phyloP scores from a whole-genome alignment of 1,140 invertebrate species.

The Lepidurus apus region DNA sequence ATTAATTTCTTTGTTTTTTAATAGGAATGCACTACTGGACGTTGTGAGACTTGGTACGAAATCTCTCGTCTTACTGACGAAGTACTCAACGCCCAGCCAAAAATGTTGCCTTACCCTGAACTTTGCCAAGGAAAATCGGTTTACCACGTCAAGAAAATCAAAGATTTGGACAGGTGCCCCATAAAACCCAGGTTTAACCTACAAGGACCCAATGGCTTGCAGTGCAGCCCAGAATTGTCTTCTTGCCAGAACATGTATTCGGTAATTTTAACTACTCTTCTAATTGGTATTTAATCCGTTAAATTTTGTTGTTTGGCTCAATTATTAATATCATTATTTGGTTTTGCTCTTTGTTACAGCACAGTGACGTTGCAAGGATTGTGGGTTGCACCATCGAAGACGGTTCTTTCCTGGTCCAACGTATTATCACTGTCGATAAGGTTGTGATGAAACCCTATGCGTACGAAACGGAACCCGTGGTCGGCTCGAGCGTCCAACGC shows the following conservation, averaged over 20 bases:
- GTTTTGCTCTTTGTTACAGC: conserved; percentile 20
- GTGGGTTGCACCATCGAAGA: conserved; percentile 30
- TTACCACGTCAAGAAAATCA: conserved; percentile 40
- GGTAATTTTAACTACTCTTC: background rate
- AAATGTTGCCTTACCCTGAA: conserved; percentile 35
- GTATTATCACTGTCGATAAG: conserved; percentile 28
- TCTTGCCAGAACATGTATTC: conserved; percentile 27
- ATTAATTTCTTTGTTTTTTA: background rate
- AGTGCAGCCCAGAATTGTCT: conserved; percentile 25
- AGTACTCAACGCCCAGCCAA: conserved; percentile 24
- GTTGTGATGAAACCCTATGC: conserved; percentile 31
- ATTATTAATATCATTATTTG: background rate
- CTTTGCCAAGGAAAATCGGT: conserved; percentile 38
- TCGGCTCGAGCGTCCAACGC: conserved; percentile 27
- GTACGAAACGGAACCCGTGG: conserved; percentile 34
- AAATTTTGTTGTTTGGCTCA: background rate
- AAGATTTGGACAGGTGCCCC: conserved; percentile 39
- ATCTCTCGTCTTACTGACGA: conserved; percentile 29
- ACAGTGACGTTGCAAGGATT: conserved; percentile 17
- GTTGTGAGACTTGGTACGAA: conserved; percentile 34
- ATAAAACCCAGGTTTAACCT: conserved; percentile 38
- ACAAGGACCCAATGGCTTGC: conserved; percentile 25
- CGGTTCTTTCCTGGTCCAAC: conserved; percentile 32
- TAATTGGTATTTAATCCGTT: background rate
- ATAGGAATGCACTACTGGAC: conserved; percentile 33